Base-by-base conservation (phyloP, 2,797 vertebrate genomes). In the Onychomys leucogaster region DNA sequence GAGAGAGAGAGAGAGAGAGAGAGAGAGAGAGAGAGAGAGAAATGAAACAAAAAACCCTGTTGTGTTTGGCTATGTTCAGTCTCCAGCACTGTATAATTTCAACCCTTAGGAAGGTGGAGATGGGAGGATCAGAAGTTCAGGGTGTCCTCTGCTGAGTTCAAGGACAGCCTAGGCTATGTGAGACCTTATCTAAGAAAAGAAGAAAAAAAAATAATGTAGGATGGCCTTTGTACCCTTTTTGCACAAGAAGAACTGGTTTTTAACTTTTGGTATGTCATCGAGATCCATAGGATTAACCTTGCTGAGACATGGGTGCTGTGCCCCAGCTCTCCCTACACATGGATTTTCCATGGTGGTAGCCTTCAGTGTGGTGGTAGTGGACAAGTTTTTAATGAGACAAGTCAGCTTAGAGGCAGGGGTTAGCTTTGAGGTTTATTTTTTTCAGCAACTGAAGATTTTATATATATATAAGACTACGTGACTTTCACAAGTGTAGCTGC, bases 391-490 rank as follows among this genome's bases (percentile, higher is more conserved):
- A 43, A n/a, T 78, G n/a, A 73, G 76, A 67, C 55, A 91, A 4
- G 16, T 59, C 25, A 61, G 52, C 49, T 69, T 59, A 43, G 71
- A 94, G 52, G 17, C 14, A 43, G 41, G 87, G 55, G n/a, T 76
- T 61, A 78, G 71, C 43, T 52, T 81, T 81, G 29, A 34, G 21
- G 43, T 89, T 93, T 91, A 52, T n/a, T 85, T 73, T 88, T 95
- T 96, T 81, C 4, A 46, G 32, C 81, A 93, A 83, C n/a, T 4
- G 41, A 91, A 49, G 37, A n/a, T n/a, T n/a, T n/a, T n/a, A n/a
- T n/a, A n/a, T n/a, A n/a, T n/a, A n/a, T n/a, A n/a, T n/a, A n/a
- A n/a, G n/a, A n/a, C n/a, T n/a, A 0, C 3, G 2, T 83, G 77
- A 85, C 49, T 63, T 82, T n/a, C 13, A n/a, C 2, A 1, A n/a